Conservation (phyloP, 2,113 vertebrate genomes). For the Himantopus leucocephalus region DNA sequence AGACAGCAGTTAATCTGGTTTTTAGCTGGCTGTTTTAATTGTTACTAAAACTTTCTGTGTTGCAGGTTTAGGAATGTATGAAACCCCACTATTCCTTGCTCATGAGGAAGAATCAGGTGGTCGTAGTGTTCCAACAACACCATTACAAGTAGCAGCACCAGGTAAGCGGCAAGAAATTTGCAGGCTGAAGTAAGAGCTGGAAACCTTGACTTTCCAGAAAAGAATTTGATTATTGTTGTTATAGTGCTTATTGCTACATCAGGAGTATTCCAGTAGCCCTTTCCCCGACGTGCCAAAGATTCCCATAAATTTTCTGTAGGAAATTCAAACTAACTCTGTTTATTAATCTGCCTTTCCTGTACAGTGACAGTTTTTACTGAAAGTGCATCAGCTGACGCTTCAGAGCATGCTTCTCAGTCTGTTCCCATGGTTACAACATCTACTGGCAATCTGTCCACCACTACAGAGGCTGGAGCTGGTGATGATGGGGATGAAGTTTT, state of each 20-base stretch:
- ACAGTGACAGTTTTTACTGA: slow-evolving; percentile 86
- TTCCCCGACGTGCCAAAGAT: neutral
- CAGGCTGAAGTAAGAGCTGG: neutral
- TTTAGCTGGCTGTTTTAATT: neutral
- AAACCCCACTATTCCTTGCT: slow-evolving; percentile 87
- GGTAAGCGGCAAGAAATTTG: slow-evolving; percentile 68
- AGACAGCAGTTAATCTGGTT: neutral
- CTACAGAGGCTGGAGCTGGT: slow-evolving; percentile 74
- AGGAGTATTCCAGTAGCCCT: neutral
- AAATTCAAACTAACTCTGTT: neutral
- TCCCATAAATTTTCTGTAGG: neutral
- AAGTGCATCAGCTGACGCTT: slow-evolving; percentile 79
- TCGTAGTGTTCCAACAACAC: slow-evolving; percentile 91
- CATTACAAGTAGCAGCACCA: slow-evolving; percentile 83
- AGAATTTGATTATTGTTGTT: rapidly evolving
- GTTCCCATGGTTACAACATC: slow-evolving; percentile 95
- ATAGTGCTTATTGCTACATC: neutral
- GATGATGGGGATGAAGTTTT: slow-evolving; percentile 90
- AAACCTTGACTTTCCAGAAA: neutral
- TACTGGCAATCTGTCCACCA: slow-evolving; percentile 80
- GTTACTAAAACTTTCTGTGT: neutral
- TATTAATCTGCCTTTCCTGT: neutral
- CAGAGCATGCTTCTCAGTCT: slow-evolving; percentile 90
- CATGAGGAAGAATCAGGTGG: slow-evolving; percentile 92
- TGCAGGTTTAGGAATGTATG: slow-evolving; percentile 92